These are phyloP conservation scores for Todiramphus saurophagus DNA, from an alignment of 2,113 vertebrate genomes.

Conservation along the genomic window DNA sequence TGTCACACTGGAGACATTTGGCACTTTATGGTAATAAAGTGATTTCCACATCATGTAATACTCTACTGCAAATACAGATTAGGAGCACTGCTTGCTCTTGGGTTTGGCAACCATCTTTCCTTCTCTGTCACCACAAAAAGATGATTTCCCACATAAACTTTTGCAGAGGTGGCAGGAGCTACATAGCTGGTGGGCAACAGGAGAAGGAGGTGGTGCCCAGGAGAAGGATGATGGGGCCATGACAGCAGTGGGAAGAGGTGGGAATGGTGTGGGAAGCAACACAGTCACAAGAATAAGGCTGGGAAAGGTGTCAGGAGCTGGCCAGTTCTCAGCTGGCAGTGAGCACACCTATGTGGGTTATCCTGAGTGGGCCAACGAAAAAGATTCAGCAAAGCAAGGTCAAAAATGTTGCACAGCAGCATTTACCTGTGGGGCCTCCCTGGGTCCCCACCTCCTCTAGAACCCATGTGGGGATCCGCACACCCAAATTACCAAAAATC, in stretches of 20 bases:
- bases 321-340: not conserved
- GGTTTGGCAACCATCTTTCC: not conserved
- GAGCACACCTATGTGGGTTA: not conserved
- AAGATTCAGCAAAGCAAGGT: not conserved
- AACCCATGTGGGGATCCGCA: not conserved
- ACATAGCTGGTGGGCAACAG: not conserved
- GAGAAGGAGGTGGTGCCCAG: not conserved
- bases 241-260: not conserved
- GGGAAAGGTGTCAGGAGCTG: not conserved
- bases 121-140: not conserved
- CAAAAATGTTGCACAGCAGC: not conserved
- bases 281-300: not conserved
- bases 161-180: not conserved
- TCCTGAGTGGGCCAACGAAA: not conserved
- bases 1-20: not conserved
- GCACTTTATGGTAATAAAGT: not conserved
- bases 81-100: not conserved
- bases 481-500: not conserved
- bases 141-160: not conserved
- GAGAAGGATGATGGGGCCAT: not conserved
- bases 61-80: not conserved
- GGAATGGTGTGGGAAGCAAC: not conserved
- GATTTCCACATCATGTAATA: not conserved
- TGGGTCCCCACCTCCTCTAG: not conserved
- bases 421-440: fast-evolving